Percentiles rank a stretch among this genome's conserved stretches.
Evolutionary conservation across 1,140 invertebrate genomes (phyloP).

Genomic region (Cydia amplana): DNA sequence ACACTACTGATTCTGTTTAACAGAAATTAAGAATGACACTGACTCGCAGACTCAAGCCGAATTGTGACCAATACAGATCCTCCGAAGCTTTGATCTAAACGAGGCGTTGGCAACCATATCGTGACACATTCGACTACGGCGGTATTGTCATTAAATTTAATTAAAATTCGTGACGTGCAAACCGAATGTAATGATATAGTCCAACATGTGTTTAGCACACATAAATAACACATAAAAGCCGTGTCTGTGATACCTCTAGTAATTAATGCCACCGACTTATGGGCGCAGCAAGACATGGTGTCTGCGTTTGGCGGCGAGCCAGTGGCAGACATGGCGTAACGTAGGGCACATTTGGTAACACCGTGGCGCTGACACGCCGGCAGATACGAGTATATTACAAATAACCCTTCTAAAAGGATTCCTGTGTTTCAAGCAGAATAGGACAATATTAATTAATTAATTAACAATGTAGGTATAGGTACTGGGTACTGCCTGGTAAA

Average conservation of each 20-base stretch:
- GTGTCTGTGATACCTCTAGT: constrained; percentile 30
- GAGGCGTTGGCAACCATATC: neutral
- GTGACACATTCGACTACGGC: neutral
- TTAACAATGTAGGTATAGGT: too few relatives aligned
- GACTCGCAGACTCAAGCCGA: neutral
- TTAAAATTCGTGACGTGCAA: constrained; percentile 24
- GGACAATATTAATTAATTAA: too few relatives aligned
- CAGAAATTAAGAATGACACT: neutral
- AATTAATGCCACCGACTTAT: constrained; percentile 33
- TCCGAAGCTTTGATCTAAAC: constrained; percentile 13
- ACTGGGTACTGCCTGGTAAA: too few relatives aligned
- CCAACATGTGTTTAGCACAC: constrained; percentile 29
- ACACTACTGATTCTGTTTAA: neutral
- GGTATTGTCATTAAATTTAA: constrained; percentile 26
- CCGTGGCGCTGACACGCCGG: constrained; percentile 8
- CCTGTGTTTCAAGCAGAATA: too few relatives aligned
- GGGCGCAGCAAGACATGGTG: constrained; percentile 31
- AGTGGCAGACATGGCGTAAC: constrained; percentile 46
- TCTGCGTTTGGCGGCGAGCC: constrained; percentile 42
- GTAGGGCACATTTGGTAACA: constrained; percentile 37
- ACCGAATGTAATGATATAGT: constrained; percentile 29
- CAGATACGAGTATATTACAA: neutral
- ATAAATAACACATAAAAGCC: constrained; percentile 32
- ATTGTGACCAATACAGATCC: neutral
- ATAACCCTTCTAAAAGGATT: neutral